Evolutionary conservation across 1,140 invertebrate genomes (phyloP).

Genomic region (Doryteuthis pealeii): DNA sequence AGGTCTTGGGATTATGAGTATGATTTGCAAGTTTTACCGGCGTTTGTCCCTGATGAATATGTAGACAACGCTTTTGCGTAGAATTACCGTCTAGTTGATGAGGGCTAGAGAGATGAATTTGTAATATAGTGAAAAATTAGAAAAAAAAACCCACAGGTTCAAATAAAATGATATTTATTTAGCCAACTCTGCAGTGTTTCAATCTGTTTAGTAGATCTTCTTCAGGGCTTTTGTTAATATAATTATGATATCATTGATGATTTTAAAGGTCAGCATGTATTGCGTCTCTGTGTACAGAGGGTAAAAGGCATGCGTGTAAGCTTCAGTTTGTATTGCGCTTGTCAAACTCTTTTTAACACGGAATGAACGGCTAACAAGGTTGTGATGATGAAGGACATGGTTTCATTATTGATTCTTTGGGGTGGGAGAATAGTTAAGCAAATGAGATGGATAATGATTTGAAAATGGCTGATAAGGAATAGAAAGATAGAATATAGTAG

Average conservation of each 20-base stretch:
- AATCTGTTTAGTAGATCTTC: too few species aligned
- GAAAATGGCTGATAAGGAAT: background rate
- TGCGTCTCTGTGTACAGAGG: background rate
- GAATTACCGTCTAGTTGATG: constrained; percentile 36
- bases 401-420: background rate
- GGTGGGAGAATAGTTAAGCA: background rate
- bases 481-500: background rate
- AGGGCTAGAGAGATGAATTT: constrained; percentile 31
- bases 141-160: too few species aligned
- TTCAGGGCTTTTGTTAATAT: too few species aligned
- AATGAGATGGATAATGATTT: background rate
- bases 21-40: too few species aligned
- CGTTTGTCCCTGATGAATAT: constrained; percentile 40
- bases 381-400: background rate
- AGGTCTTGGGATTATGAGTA: too few species aligned
- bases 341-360: background rate
- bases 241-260: too few species aligned
- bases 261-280: constrained; percentile 18
- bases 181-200: too few species aligned
- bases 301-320: background rate
- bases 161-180: too few species aligned
- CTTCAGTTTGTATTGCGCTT: background rate
- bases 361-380: background rate
- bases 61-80: constrained; percentile 42
- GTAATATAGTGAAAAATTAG: too few species aligned